Evolutionary conservation across 2,797 vertebrate species (phyloP), one percentile per base, ranked within the genome.

Genomic region (Psittacula echo): DNA sequence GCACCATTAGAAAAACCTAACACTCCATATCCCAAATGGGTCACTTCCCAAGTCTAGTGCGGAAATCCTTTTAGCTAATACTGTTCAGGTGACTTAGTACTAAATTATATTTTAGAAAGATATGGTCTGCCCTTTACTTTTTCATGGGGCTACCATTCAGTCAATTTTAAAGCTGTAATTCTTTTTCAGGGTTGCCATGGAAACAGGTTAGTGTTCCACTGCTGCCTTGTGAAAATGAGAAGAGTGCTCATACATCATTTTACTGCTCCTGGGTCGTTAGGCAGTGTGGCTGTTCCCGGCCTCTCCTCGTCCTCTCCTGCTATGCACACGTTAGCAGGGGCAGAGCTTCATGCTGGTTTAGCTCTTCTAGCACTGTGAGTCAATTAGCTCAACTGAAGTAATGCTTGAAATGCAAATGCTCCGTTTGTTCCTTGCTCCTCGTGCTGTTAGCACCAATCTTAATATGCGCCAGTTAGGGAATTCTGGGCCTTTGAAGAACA

Each of bases 61-160:
- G 45, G 89, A 96, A 95, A 96, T 95, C 95, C 95, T 95, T 97
- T 97, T 95, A 97, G 97, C 96, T 95, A 96, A 97, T 95, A 62
- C 95, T 87, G 92, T 96, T 97, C 94, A 93, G 96, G 94, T 95
- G 96, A 96, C 96, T 95, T 95, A 94, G 77, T 94, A 90, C 95
- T 97, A 96, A 96, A 96, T 97, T 96, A 96, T 96, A 96, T 96
- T 97, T 97, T 83, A 91, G 96, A 91, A 95, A 96, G 95, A 95
- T 97, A 96, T 80, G 90, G 87, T 70, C 85, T 97, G 94, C 92
- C 94, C 94, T 96, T 97, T 96, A 96, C 96, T 96, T 96, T 97
- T 97, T 96, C 96, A 96, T 95, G 96, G 93, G 93, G 71, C 94
- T 93, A 85, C 97, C 94, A 91, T 95, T 97, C 96, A 92, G 93